phyloP scores from a whole-genome alignment of 2,113 vertebrate genomes.

The Baryphthengus martii region DNA sequence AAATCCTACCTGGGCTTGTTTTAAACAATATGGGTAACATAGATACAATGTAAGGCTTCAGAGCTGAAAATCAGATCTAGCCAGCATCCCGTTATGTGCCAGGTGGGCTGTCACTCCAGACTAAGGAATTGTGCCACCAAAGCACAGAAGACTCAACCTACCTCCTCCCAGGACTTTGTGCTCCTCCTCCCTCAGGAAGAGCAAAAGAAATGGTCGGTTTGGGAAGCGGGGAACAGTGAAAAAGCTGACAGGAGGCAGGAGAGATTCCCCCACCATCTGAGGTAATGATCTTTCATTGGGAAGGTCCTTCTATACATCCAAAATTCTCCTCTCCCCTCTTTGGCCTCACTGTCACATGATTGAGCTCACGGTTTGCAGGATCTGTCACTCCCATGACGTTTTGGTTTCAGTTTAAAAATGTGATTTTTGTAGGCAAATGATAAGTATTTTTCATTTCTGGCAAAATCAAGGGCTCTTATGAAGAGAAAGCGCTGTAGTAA shows the following conservation, averaged over 20 bases:
- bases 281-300: neutral
- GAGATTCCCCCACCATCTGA: rapidly evolving
- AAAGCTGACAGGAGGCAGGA: neutral
- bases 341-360: neutral
- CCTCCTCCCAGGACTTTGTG: neutral
- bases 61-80: neutral
- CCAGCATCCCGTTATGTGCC: rapidly evolving
- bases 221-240: neutral
- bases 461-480: slow-evolving; percentile 16
- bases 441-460: slow-evolving; percentile 33
- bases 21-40: neutral
- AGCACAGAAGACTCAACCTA: rapidly evolving
- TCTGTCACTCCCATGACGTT: neutral
- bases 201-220: neutral
- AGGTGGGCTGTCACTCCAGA: neutral
- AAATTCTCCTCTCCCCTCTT: neutral
- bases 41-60: neutral
- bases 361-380: neutral
- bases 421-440: neutral
- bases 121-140: neutral
- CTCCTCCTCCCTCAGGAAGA: neutral
- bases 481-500: neutral
- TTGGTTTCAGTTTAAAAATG: neutral
- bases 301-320: neutral
- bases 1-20: neutral